These are phyloP conservation scores for Coluber constrictor DNA, from an alignment of 2,797 vertebrate genomes.

Conservation along the genomic window DNA sequence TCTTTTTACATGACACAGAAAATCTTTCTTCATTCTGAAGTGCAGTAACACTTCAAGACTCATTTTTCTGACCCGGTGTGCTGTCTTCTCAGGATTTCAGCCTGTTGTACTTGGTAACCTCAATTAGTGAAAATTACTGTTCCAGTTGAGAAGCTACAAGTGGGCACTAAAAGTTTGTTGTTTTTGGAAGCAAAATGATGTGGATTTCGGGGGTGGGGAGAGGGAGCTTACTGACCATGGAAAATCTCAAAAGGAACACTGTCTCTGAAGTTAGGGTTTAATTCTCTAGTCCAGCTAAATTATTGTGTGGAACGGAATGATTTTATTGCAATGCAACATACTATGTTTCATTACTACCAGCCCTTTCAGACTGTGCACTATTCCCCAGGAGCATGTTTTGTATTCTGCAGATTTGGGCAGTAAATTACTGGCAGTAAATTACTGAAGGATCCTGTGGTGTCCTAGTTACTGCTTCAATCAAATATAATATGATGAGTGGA, in stretches of 20 bases:
- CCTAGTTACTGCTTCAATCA: not conserved
- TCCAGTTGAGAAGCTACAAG: too few relatives aligned
- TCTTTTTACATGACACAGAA: not conserved
- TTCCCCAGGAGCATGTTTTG: not conserved
- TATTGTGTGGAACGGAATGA: not conserved
- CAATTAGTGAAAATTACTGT: too few relatives aligned
- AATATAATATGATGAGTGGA: not conserved
- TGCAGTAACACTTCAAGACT: not conserved
- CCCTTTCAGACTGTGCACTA: not conserved
- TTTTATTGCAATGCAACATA: fast-evolving
- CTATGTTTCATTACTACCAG: not conserved
- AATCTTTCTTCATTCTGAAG: not conserved
- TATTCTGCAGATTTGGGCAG: not conserved
- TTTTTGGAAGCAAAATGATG: not conserved
- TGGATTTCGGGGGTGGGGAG: not conserved
- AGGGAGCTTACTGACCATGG: not conserved
- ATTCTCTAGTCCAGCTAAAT: not conserved
- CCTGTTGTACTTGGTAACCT: not conserved
- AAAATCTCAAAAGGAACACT: not conserved
- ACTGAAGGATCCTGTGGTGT: conserved; percentile 9
- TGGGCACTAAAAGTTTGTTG: not conserved
- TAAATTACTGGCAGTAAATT: not conserved
- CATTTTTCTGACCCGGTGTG: not conserved
- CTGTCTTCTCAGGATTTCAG: not conserved
- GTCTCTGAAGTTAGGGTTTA: not conserved